Conservation (phyloP, 2,888 invertebrate species). For the Nymphalis polychloros region DNA sequence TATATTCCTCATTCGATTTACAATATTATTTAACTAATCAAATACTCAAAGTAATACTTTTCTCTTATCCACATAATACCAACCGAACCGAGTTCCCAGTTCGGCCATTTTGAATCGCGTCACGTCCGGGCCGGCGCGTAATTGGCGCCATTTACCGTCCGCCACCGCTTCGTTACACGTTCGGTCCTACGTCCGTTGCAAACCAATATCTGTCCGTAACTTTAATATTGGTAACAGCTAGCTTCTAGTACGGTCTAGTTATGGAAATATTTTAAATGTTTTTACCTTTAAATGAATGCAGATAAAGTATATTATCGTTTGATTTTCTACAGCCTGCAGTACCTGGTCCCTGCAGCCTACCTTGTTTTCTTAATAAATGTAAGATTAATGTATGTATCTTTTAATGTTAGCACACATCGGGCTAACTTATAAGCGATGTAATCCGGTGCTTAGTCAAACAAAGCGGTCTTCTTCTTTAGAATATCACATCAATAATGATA, state of each 20-base stretch:
- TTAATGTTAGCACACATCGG: too few species aligned
- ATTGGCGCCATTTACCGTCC: slow-evolving; percentile 77
- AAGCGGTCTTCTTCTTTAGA: too few species aligned
- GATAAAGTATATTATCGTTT: background rate
- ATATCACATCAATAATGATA: too few species aligned
- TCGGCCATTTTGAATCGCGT: slow-evolving; percentile 65
- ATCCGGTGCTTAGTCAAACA: too few species aligned
- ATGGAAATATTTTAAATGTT: background rate
- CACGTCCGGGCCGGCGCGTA: slow-evolving; percentile 76
- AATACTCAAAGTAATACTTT: background rate
- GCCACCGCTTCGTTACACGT: slow-evolving; percentile 56
- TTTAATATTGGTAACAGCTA: slow-evolving; percentile 18
- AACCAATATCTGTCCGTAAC: slow-evolving; percentile 44
- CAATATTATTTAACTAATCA: background rate
- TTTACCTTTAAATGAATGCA: background rate
- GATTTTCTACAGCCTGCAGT: background rate
- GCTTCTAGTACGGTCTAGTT: slow-evolving; percentile 16
- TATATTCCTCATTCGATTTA: too few species aligned
- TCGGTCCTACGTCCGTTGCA: slow-evolving; percentile 47
- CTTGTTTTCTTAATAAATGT: too few species aligned
- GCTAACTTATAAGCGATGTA: too few species aligned
- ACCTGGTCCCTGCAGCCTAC: background rate
- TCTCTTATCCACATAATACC: slow-evolving; percentile 51
- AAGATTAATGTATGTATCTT: too few species aligned
- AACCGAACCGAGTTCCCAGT: slow-evolving; percentile 38